Evolutionary conservation across 2,797 vertebrate species (phyloP).

Genomic region (Lophotriccus pileatus): DNA sequence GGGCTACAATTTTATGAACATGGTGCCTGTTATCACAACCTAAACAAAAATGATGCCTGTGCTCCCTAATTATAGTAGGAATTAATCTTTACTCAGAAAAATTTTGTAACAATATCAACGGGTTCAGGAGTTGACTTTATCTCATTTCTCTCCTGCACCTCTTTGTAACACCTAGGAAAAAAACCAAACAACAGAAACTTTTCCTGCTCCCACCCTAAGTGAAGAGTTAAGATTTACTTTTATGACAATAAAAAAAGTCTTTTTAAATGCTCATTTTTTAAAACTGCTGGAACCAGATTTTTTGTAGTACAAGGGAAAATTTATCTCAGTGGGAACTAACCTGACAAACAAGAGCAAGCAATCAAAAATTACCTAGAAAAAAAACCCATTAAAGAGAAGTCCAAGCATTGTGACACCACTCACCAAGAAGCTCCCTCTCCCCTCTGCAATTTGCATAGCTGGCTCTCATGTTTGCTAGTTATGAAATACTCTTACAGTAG

Average conservation of each 20-base stretch:
- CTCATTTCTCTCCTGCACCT: neutral
- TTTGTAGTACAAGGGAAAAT: neutral
- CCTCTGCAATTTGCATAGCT: neutral
- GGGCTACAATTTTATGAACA: neutral
- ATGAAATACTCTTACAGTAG: constrained; percentile 12
- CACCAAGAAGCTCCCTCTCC: neutral
- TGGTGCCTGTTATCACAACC: neutral
- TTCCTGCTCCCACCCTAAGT: neutral
- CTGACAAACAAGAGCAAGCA: neutral
- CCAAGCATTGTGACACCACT: neutral
- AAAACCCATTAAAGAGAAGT: neutral
- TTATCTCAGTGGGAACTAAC: neutral
- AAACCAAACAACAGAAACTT: rapidly evolving
- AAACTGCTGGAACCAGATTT: neutral
- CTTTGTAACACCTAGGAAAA: neutral
- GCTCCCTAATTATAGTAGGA: neutral
- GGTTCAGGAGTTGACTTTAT: neutral
- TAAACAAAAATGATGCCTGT: neutral
- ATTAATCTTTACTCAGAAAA: neutral
- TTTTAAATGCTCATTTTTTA: neutral
- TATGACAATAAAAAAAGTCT: neutral
- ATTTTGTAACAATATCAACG: neutral
- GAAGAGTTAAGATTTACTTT: neutral
- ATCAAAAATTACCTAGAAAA: neutral
- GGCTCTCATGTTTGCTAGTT: neutral